phyloP scores from a whole-genome alignment of 2,113 vertebrate species.

The Pteronura brasiliensis region DNA sequence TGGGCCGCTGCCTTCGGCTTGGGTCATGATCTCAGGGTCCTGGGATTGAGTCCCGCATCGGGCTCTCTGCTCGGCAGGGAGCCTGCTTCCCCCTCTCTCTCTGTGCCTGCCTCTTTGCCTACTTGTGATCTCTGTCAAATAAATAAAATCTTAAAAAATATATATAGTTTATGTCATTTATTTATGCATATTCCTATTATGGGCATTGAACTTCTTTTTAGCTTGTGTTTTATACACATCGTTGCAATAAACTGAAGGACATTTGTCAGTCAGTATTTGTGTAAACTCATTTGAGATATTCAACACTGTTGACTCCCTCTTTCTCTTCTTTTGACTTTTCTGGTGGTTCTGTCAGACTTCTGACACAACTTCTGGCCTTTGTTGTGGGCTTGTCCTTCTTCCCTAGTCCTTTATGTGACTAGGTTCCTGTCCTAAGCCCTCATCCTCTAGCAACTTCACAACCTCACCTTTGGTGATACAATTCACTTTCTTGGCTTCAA shows the following conservation, averaged over 20 bases:
- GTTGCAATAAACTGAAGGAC: not conserved
- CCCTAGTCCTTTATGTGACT: not conserved
- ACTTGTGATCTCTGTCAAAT: too few relatives aligned
- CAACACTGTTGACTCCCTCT: not conserved
- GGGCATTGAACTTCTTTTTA: not conserved
- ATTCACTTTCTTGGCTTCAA: constrained; percentile 1
- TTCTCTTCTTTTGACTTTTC: not conserved
- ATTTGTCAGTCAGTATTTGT: not conserved
- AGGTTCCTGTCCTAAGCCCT: not conserved
- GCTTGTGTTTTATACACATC: not conserved
- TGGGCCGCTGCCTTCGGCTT: too few relatives aligned
- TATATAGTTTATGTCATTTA: not conserved
- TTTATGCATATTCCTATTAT: not conserved
- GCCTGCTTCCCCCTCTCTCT: too few relatives aligned
- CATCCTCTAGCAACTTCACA: not conserved
- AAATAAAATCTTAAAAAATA: not conserved
- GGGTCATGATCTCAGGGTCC: too few relatives aligned
- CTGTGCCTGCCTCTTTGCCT: too few relatives aligned
- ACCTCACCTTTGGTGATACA: not conserved
- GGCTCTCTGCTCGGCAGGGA: too few relatives aligned
- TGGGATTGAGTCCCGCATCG: too few relatives aligned
- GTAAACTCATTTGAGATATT: not conserved
- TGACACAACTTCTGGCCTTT: not conserved
- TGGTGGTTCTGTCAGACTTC: not conserved
- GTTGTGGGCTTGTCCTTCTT: not conserved